Evolutionary conservation across 2,113 vertebrate genomes (phyloP).

Genomic region (Rhinopomastus cyanomelas): DNA sequence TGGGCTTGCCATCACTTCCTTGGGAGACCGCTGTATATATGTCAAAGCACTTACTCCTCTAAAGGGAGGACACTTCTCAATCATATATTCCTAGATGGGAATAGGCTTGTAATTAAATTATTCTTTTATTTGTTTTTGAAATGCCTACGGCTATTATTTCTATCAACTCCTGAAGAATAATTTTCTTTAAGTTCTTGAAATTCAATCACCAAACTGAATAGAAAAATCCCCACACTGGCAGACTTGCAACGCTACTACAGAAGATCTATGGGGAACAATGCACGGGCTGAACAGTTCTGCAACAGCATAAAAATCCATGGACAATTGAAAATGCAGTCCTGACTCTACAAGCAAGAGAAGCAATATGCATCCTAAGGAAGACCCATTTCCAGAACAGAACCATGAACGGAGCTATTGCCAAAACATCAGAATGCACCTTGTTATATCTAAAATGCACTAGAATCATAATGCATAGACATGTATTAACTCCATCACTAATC

Average conservation of each 20-base stretch:
- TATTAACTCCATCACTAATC: not conserved
- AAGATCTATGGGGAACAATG: not conserved
- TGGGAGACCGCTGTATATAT: not conserved
- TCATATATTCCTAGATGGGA: not conserved
- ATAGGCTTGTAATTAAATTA: not conserved
- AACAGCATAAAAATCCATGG: not conserved
- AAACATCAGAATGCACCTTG: not conserved
- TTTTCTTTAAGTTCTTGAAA: not conserved
- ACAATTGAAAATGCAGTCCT: not conserved
- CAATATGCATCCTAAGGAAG: not conserved
- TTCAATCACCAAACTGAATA: not conserved
- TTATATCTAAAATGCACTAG: not conserved
- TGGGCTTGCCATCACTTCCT: not conserved
- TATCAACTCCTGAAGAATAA: not conserved
- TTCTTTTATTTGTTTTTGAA: not conserved
- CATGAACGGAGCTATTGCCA: not conserved
- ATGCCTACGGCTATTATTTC: not conserved
- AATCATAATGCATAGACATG: rapidly evolving
- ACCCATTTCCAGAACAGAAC: not conserved
- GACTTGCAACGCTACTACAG: not conserved
- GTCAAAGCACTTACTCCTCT: not conserved
- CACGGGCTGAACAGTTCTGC: not conserved
- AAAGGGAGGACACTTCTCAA: not conserved
- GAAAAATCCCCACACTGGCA: not conserved
- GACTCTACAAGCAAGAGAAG: not conserved